Percentiles rank a stretch among this genome's conserved stretches.
phyloP scores from a whole-genome alignment of 2,797 vertebrate genomes.

The Karalla daura region DNA sequence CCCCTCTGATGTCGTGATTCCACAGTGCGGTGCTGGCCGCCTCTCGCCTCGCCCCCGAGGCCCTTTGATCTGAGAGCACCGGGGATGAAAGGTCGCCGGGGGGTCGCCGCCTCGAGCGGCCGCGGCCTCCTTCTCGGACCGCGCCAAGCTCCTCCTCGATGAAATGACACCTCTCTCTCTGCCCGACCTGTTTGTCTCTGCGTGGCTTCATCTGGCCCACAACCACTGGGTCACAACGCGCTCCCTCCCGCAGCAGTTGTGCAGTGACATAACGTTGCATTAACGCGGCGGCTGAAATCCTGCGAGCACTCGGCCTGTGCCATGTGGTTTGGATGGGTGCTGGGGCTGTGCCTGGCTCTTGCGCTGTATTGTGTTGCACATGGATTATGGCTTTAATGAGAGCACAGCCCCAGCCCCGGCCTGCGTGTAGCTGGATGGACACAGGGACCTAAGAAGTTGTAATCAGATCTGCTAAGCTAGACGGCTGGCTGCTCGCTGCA shows the following conservation, averaged over 20 bases:
- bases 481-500: constrained; percentile 44
- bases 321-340: constrained; percentile 27
- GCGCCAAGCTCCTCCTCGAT: constrained; percentile 1
- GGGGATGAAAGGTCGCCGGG: no score
- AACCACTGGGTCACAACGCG: background rate
- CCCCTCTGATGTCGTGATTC: constrained; percentile 31
- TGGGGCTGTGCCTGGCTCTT: constrained; percentile 22
- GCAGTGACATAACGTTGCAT: constrained; percentile 31
- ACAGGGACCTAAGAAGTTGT: constrained; percentile 66
- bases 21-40: constrained; percentile 4
- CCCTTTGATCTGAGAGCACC: constrained; percentile 57
- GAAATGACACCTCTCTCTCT: no score
- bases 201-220: background rate
- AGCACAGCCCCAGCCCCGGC: constrained; percentile 41
- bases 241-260: constrained; percentile 14
- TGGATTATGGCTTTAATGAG: constrained; percentile 71
- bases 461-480: constrained; percentile 74
- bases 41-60: constrained; percentile 30
- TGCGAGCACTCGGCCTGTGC: constrained; percentile 11
- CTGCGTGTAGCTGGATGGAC: constrained; percentile 57
- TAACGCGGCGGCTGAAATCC: constrained; percentile 34
- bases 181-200: no score
- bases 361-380: constrained; percentile 57
- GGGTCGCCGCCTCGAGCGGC: constrained; percentile 22
- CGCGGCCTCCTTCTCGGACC: background rate